Evolutionary conservation across 1,140 invertebrate genomes (phyloP).

Genomic region (Euura saliciscinereae): DNA sequence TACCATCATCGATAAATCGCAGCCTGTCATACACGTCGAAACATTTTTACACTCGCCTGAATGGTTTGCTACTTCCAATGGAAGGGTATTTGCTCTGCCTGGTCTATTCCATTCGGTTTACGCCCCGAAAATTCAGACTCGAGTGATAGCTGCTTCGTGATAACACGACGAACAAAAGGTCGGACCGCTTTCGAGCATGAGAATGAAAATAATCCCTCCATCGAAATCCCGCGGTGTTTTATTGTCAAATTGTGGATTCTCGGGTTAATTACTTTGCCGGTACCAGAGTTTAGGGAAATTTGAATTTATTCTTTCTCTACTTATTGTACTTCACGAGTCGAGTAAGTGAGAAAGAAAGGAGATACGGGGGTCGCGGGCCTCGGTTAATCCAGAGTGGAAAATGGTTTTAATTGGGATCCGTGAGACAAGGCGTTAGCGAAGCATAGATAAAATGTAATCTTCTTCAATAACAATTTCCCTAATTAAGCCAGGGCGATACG

Average conservation of each 20-base stretch:
- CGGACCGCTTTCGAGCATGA: not conserved
- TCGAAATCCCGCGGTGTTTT: no score
- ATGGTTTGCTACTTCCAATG: not conserved
- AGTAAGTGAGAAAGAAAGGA: not conserved
- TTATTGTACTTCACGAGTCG: not conserved
- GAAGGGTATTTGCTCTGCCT: not conserved
- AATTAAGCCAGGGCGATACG: not conserved
- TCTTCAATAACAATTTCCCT: slow-evolving; percentile 2
- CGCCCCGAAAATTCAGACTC: not conserved
- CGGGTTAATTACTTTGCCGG: no score
- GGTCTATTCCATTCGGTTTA: not conserved
- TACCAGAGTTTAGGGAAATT: not conserved
- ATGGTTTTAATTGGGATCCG: slow-evolving; percentile 2
- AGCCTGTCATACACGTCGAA: not conserved
- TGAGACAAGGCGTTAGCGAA: slow-evolving; percentile 6
- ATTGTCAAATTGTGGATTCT: no score
- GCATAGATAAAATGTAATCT: slow-evolving; percentile 3
- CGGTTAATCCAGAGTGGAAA: not conserved
- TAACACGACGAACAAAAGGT: not conserved
- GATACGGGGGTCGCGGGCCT: not conserved
- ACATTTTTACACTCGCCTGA: not conserved
- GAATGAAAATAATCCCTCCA: no score
- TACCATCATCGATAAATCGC: not conserved
- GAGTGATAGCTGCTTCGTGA: not conserved
- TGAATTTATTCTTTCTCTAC: slow-evolving; percentile 1